Conservation (phyloP, 2,797 vertebrate species). For the Gadopsis marmoratus region DNA sequence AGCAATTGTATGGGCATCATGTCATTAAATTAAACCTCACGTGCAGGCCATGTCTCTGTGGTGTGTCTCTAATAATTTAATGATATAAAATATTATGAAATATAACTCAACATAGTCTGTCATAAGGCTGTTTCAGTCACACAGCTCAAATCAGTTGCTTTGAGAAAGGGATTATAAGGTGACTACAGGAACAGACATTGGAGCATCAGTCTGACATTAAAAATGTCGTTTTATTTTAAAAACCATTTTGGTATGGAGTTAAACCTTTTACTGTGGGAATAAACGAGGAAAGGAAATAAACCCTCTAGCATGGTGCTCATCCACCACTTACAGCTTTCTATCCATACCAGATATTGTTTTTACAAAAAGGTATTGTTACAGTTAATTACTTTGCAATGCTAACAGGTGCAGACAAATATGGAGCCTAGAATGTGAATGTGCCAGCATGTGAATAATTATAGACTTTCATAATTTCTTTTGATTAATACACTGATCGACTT, state of each 20-base stretch:
- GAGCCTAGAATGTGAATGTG: neutral
- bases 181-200: neutral
- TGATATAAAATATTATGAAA: slow-evolving; percentile 42
- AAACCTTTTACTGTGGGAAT: neutral
- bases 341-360: neutral
- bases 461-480: neutral
- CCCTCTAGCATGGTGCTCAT: neutral
- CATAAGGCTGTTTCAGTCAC: slow-evolving; percentile 40
- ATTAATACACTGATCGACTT: neutral
- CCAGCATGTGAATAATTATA: neutral
- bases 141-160: slow-evolving; percentile 28
- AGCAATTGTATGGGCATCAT: slow-evolving; percentile 33
- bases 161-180: slow-evolving; percentile 25
- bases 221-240: slow-evolving; percentile 6
- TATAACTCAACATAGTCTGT: slow-evolving; percentile 33
- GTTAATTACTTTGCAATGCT: neutral
- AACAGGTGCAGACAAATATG: neutral
- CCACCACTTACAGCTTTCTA: neutral
- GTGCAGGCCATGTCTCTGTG: slow-evolving; percentile 22
- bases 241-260: neutral
- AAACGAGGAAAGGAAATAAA: slow-evolving; percentile 6
- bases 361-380: neutral
- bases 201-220: slow-evolving; percentile 5
- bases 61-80: slow-evolving; percentile 48
- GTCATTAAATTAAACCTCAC: slow-evolving; percentile 44